Evolutionary conservation across 2,113 vertebrate genomes (phyloP).

Genomic region (Dasyurus viverrinus): DNA sequence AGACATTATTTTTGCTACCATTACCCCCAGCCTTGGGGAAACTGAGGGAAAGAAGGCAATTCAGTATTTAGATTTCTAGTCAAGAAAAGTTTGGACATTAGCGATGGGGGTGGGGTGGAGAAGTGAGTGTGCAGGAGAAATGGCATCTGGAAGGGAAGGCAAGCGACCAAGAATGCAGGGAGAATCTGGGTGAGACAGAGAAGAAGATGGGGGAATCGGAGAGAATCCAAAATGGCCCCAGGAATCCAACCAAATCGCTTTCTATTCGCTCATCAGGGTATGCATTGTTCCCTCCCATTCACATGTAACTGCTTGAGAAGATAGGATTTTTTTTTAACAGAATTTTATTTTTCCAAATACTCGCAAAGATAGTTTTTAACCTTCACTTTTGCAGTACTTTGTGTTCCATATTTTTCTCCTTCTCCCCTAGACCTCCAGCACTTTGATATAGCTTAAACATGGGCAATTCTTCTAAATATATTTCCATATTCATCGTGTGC

Average conservation of each 20-base stretch:
- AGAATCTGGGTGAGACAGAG: not conserved
- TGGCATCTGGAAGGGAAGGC: not conserved
- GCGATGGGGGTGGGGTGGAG: slow-evolving; percentile 9
- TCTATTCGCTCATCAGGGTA: not conserved
- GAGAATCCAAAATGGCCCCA: not conserved
- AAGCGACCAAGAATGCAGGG: not conserved
- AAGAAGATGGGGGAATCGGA: not conserved
- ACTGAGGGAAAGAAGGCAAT: slow-evolving; percentile 2
- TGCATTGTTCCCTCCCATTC: not conserved
- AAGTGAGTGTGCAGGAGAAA: not conserved
- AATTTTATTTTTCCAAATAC: no score
- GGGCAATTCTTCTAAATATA: no score
- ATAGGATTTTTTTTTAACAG: not conserved
- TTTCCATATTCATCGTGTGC: no score
- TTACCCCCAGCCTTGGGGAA: slow-evolving; percentile 16
- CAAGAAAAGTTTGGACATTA: not conserved
- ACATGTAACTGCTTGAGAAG: not conserved
- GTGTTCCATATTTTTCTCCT: no score
- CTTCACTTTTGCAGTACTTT: no score
- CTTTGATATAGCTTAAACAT: no score
- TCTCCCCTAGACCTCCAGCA: no score
- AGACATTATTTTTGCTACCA: not conserved
- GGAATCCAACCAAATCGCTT: not conserved
- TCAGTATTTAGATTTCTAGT: slow-evolving; percentile 15
- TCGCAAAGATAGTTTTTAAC: no score